These are phyloP conservation scores for Jacana jacana DNA, from an alignment of 2,113 vertebrate genomes.

Conservation along the genomic window DNA sequence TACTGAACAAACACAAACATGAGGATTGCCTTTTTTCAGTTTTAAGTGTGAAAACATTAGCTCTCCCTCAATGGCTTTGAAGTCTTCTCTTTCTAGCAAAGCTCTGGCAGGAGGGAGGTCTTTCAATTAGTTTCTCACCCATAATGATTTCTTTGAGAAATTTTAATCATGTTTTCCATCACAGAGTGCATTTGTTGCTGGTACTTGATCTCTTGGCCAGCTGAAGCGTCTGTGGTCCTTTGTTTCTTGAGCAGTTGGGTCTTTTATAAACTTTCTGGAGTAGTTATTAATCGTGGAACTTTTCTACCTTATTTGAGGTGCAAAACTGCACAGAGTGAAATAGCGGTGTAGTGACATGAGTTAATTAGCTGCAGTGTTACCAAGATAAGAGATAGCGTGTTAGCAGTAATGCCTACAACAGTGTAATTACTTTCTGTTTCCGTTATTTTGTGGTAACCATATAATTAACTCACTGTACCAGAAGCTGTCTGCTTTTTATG, in stretches of 20 bases:
- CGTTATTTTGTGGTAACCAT: conserved; percentile 23
- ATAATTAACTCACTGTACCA: conserved; percentile 41
- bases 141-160: conserved; percentile 72
- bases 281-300: conserved; percentile 29
- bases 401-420: conserved; percentile 52
- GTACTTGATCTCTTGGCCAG: conserved; percentile 58
- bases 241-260: conserved; percentile 15
- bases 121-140: conserved; percentile 67
- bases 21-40: conserved; percentile 51
- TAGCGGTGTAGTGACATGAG: neutral
- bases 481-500: conserved; percentile 37
- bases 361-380: conserved; percentile 12
- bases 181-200: conserved; percentile 44
- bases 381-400: conserved; percentile 42
- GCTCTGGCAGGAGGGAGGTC: conserved; percentile 63
- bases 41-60: conserved; percentile 69
- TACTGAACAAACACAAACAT: conserved; percentile 67
- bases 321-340: neutral
- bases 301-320: conserved; percentile 28
- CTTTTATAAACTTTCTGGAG: conserved; percentile 48
- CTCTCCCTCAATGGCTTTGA: conserved; percentile 63
- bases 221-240: conserved; percentile 33
- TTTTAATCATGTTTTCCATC: conserved; percentile 71
- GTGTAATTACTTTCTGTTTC: neutral
- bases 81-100: conserved; percentile 57